A percentile compares a stretch with the other conserved stretches of the same genome.
Evolutionary conservation across 2,888 invertebrate species (phyloP).

Genomic region (Thereva unica): DNA sequence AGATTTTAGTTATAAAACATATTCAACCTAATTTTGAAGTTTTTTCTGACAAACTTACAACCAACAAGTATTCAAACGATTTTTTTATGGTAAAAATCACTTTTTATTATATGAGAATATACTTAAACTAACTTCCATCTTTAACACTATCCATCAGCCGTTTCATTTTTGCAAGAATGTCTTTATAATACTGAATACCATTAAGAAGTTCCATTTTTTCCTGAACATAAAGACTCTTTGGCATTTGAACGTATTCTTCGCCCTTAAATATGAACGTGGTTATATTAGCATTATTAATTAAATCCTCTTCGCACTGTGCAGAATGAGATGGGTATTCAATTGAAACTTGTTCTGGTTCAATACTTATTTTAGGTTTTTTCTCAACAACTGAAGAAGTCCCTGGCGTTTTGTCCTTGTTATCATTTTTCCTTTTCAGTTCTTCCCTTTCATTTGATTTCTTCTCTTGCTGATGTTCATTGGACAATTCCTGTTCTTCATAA

Average conservation of each 20-base stretch:
- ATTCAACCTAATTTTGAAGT: no score
- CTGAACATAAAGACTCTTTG: conserved; percentile 48
- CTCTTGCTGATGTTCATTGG: no score
- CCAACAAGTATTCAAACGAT: no score
- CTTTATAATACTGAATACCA: conserved; percentile 47
- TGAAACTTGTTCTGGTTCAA: not conserved
- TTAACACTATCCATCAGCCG: conserved; percentile 6
- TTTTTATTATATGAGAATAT: no score
- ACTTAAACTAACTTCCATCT: no score
- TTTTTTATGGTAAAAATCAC: no score
- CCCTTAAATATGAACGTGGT: conserved; percentile 53
- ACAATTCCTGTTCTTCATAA: no score
- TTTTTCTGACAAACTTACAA: no score
- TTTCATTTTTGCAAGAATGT: conserved; percentile 46
- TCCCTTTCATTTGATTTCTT: no score
- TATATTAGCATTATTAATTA: conserved; percentile 34
- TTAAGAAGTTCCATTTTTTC: conserved; percentile 49
- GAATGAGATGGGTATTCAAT: not conserved
- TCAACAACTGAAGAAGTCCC: not conserved
- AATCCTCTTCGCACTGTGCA: not conserved
- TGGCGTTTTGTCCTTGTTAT: no score
- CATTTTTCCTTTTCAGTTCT: no score
- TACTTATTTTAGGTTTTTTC: not conserved
- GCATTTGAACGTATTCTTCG: conserved; percentile 56
- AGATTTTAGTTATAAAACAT: no score